Evolutionary conservation across 2,888 invertebrate genomes (phyloP), one percentile per base, ranked within the genome.

Genomic region (Helicoverpa assulta): DNA sequence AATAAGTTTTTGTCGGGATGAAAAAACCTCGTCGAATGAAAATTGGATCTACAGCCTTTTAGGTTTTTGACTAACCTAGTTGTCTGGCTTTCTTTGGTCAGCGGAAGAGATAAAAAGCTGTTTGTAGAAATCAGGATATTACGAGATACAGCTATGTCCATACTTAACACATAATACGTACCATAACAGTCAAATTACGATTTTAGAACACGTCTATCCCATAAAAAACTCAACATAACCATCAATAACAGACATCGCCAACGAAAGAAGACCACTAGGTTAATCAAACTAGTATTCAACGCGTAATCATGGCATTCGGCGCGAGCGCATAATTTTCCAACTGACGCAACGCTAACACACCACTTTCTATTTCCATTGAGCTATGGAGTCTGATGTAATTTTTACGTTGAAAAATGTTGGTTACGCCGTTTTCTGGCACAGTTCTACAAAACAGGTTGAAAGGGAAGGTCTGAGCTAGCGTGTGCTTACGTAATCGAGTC

Each of bases 341-440:
- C 76, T 89, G 86, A 85, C 82, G 83, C 79, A 89, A 89, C 53
- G 54, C 54, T 21, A 58, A 56, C 79, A 63, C 74, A 73, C 73
- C 85, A 88, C 89, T 89, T 89, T 89, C 89, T 89, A 89, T 85
- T 89, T 85, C 81, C 82, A 83, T 67, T 40, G 62, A 58, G 52
- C 60, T 60, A 55, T 67, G 57, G 75, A 18, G 55, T 66, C 59
- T 81, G 85, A 85, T 67, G 84, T 72, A 84, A 84, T 80, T 71
- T 69, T 63, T 54, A 56, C 59, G 73, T 61, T 58, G 69, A 47
- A 78, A 80, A 73, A 82, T 71, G 63, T 69, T 74, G 73, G 80
- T 75, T 73, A 62, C 70, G 56, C 47, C 55, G 53, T 64, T n/a
- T 71, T 78, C 62, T 76, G 74, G 76, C 81, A 73, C 56, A 56